Conservation (phyloP, 1,140 invertebrate species). For the Elymnias hypermnestra region DNA sequence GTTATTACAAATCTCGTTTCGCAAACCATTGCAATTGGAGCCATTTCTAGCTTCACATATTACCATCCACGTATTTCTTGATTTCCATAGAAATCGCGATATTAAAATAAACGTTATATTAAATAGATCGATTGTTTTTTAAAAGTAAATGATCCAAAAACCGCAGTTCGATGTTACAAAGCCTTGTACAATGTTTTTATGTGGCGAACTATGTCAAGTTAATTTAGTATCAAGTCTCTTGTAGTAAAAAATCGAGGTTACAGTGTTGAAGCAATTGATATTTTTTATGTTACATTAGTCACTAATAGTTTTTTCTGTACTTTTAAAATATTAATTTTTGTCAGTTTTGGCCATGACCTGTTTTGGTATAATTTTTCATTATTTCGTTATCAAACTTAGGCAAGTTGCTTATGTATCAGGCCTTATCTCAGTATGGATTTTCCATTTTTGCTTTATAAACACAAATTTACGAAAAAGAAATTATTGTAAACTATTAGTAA, state of each 20-base stretch:
- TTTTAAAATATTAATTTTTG: not conserved
- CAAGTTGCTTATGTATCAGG: not conserved
- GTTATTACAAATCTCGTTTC: constrained; percentile 30
- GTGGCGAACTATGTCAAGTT: constrained; percentile 1
- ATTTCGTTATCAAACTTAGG: not conserved
- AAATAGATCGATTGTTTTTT: no score
- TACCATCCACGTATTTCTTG: no score
- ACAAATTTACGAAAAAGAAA: no score
- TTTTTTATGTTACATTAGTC: constrained; percentile 1
- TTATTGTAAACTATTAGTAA: no score
- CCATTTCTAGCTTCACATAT: not conserved
- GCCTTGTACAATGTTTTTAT: no score
- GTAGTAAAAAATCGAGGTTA: constrained; percentile 4
- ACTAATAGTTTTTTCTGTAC: constrained; percentile 1
- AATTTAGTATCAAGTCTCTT: not conserved
- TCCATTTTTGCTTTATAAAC: no score
- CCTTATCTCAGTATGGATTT: not conserved
- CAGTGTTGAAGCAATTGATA: not conserved
- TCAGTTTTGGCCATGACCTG: not conserved
- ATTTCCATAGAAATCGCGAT: no score
- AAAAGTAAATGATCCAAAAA: no score
- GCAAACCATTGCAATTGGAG: constrained; percentile 20
- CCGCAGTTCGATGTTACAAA: no score
- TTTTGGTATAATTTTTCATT: not conserved
- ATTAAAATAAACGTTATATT: no score